Evolutionary conservation across 1,140 invertebrate genomes (phyloP), one percentile per base, ranked within the genome.

Genomic region (Potamilus streckersoni): DNA sequence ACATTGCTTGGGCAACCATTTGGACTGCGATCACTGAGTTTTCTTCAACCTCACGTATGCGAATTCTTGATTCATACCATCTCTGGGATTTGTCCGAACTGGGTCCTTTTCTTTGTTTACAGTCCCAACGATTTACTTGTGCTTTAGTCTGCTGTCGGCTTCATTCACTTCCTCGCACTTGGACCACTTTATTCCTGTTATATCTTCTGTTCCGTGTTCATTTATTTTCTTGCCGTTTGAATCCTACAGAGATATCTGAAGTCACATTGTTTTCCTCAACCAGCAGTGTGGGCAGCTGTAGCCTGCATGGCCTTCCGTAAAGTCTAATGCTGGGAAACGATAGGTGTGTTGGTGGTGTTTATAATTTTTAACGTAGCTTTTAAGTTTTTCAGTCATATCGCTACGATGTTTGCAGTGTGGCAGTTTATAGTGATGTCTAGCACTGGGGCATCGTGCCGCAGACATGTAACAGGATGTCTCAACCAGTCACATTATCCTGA

Each of bases 261-360:
- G 64, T 16, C 12, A 69, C 56, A 61, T 79, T 79, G 27, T 61
- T 75, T 59, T 76, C 55, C 59, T 72, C 65, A 17, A 61, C 60
- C 31, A 76, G 27, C 3, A 64, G 72, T 70, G 60, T 74, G 14
- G 71, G n/a, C 11, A 71, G 78, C 19, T 77, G 71, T 11, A 73
- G 57, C 38, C 76, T 76, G 59, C 68, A 55, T 73, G 71, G 56
- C 31, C 64, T 69, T 20, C 74, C 65, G 20, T 80, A 80, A 31
- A 76, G 65, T 2, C 74, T 68, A n/a, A 79, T 20, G n/a, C 20
- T 56, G 59, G n/a, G n/a, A n/a, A n/a, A n/a, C n/a, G n/a, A n/a
- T n/a, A n/a, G n/a, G n/a, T n/a, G n/a, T n/a, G n/a, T n/a, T n/a
- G n/a, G n/a, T n/a, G n/a, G n/a, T n/a, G n/a, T n/a, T n/a, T n/a